Evolutionary conservation across 1,140 invertebrate species (phyloP), one percentile per base, ranked within the genome.

Genomic region (Panagrolaimus sp.): DNA sequence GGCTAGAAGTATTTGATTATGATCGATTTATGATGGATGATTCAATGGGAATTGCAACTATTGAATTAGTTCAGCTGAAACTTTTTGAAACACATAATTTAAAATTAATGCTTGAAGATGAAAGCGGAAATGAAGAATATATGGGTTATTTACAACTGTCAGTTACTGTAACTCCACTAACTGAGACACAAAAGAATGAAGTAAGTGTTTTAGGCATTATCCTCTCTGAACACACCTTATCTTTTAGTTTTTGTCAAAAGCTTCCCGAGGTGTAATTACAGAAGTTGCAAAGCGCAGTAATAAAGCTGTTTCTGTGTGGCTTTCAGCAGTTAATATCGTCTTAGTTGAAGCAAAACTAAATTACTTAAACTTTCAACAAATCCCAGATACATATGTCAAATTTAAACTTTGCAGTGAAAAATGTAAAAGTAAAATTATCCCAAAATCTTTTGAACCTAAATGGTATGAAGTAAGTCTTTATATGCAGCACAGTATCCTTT

Each of bases 351-450:
- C 92, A 5, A 92, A 90, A 84, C 91, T 74, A n/a, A 64, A 63
- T 38, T 11, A 31, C 14, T 23, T 42, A 42, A 8, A 20, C 44
- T 38, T 67, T 93, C 83, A 87, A 97, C 9, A 91, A 63, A 90
- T 90, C 44, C 92, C 90, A 73, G 93, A 98, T 84, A 92, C 92
- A 61, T 97, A 95, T 82, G 92, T 94, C 78, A 97, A 96, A 85
- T 97, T 98, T 86, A 92, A 91, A 83, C 88, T 98, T 80, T 93
- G 93, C 71, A 92, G 91, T 79, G 95, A 98, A 86, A 97, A 97
- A 85, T 97, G 94, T 86, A 96, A 97, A 86, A 96, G 92, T 82
- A 94, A 96, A 86, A 91, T 91, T 66, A 90, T 96, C 73, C 89
- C 91, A 86, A 90, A 91, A 81, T 90, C 90, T 0, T 83, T 91